Percentiles rank a stretch among this genome's conserved stretches.
These are phyloP conservation scores for Podabrus alpinus DNA, from an alignment of 2,888 invertebrate genomes.

Conservation along the genomic window DNA sequence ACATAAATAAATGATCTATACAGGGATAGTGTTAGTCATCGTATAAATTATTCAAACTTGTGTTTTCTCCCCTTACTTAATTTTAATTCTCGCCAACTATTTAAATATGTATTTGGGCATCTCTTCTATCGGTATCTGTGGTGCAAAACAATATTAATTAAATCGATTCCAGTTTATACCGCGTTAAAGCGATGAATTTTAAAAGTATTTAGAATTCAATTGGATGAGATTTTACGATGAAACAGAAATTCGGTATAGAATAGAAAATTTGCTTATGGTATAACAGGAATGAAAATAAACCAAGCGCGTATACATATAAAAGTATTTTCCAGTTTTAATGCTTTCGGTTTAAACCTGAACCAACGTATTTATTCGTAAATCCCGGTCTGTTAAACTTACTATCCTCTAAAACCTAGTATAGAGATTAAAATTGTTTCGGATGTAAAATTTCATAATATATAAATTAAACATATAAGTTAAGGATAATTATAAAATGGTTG, in stretches of 20 bases:
- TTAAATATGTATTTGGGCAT: constrained; percentile 10
- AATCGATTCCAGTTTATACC: neutral
- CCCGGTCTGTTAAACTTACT: neutral
- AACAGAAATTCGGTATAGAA: neutral
- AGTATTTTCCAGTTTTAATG: neutral
- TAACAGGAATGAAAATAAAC: neutral
- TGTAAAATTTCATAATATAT: neutral
- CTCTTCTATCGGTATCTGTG: neutral
- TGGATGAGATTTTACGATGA: neutral
- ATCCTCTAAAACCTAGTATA: neutral
- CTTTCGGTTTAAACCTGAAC: neutral
- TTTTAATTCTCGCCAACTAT: constrained; percentile 8
- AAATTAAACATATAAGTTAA: neutral
- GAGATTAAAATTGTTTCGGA: neutral
- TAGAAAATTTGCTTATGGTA: neutral
- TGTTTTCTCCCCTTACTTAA: constrained; percentile 13
- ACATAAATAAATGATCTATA: constrained; percentile 1
- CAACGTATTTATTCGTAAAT: neutral
- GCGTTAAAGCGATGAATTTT: neutral
- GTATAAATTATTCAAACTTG: constrained; percentile 18
- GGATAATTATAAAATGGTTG: too few relatives aligned
- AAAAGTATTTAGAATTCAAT: neutral
- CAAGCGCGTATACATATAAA: neutral
- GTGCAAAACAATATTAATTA: neutral
- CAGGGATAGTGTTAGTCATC: constrained; percentile 15